These are phyloP conservation scores for Psittacula echo DNA, from an alignment of 2,797 vertebrate species.

Conservation along the genomic window DNA sequence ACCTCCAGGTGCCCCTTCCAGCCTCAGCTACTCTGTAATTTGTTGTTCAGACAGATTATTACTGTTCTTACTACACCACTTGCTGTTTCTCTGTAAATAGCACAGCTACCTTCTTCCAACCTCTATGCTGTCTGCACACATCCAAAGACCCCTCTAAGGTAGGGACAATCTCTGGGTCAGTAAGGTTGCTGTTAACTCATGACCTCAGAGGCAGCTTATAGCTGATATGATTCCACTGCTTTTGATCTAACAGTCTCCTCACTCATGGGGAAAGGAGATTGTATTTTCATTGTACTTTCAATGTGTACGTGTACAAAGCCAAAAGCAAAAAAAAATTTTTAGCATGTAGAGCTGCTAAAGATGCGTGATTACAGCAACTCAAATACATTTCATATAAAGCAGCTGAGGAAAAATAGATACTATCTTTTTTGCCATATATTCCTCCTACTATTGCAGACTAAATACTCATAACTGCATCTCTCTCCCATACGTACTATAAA, in stretches of 20 bases:
- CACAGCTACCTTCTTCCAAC: neutral
- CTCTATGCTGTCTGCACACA: neutral
- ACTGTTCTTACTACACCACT: neutral
- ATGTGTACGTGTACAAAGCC: neutral
- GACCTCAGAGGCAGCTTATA: neutral
- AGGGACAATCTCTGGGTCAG: neutral
- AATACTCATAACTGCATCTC: neutral
- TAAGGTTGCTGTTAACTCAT: fast-evolving
- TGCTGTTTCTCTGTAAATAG: neutral
- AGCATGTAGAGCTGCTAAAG: neutral
- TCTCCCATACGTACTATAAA: neutral
- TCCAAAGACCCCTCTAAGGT: neutral
- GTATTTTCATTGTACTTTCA: neutral
- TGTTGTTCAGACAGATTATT: neutral
- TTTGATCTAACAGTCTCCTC: neutral
- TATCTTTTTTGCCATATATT: neutral
- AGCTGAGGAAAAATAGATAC: neutral
- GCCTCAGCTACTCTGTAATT: neutral
- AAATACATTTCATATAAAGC: neutral
- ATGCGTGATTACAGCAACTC: neutral
- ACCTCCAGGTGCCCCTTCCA: neutral
- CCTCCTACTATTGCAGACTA: neutral
- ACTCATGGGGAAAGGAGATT: neutral
- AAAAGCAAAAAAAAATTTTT: neutral
- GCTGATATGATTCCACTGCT: neutral